Percentiles rank a stretch among this genome's conserved stretches.
These are phyloP conservation scores for Rhinichthys osculus DNA, from an alignment of 2,797 vertebrate genomes.

Conservation along the genomic window DNA sequence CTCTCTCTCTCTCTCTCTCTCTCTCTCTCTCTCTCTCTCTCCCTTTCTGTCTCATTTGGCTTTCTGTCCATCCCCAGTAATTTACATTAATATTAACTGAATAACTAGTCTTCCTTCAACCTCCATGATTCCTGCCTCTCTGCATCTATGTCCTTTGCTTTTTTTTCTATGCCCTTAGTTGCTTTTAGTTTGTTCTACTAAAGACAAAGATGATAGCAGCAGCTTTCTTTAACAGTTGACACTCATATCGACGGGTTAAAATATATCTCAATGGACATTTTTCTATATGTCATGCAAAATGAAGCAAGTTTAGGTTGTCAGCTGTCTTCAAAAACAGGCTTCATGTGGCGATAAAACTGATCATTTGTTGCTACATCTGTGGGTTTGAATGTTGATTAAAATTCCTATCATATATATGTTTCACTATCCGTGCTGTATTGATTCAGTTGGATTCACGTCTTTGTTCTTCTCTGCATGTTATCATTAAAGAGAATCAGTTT, in stretches of 20 bases:
- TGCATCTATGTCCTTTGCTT: neutral
- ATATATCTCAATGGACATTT: neutral
- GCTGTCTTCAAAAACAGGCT: neutral
- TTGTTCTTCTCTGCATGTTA: conserved; percentile 44
- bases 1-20: too few relatives aligned
- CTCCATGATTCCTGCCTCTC: neutral
- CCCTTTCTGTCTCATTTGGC: conserved; percentile 9
- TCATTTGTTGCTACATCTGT: neutral
- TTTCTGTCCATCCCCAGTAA: conserved; percentile 3
- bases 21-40: neutral
- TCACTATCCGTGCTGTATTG: neutral
- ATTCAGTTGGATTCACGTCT: conserved; percentile 23
- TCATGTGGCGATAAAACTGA: neutral
- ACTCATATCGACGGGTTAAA: neutral
- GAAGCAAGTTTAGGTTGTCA: neutral
- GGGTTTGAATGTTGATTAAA: neutral
- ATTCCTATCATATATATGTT: conserved; percentile 16
- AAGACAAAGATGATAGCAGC: neutral
- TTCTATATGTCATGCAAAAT: neutral
- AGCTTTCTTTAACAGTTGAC: neutral
- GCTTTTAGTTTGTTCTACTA: neutral
- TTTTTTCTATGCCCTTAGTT: neutral
- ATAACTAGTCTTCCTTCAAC: neutral
- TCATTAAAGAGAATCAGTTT: conserved; percentile 40
- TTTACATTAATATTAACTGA: conserved; percentile 28